phyloP scores from a whole-genome alignment of 1,140 invertebrate genomes.

The Globodera rostochiensis region DNA sequence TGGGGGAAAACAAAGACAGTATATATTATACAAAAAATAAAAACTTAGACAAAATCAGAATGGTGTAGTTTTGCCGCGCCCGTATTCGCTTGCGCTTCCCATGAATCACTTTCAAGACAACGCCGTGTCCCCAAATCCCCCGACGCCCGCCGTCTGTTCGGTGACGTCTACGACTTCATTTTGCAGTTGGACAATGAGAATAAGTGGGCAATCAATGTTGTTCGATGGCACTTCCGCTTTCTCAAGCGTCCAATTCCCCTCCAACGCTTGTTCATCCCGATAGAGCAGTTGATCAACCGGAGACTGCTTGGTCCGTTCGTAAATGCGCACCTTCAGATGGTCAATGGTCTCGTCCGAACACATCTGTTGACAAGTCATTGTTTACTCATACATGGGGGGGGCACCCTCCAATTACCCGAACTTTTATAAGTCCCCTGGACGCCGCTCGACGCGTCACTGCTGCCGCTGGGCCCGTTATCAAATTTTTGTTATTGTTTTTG shows the following conservation, averaged over 20 bases:
- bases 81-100: neutral
- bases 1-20: neutral
- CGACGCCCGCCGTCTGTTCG: constrained; percentile 25
- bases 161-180: constrained; percentile 3
- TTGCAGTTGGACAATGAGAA: constrained; percentile 49
- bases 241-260: constrained; percentile 37
- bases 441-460: constrained; percentile 36
- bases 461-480: neutral
- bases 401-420: constrained; percentile 37
- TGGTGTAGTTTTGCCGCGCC: neutral
- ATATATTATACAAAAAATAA: neutral
- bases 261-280: constrained; percentile 29
- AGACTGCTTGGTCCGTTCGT: constrained; percentile 34
- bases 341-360: constrained; percentile 33
- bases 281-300: constrained; percentile 50
- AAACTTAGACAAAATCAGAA: neutral
- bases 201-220: constrained; percentile 40
- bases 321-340: constrained; percentile 46
- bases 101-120: constrained; percentile 16
- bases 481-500: neutral
- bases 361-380: constrained; percentile 28
- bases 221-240: constrained; percentile 24
- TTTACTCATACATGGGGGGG: neutral
- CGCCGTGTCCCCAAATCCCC: constrained; percentile 46
- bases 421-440: constrained; percentile 33